Percentiles rank a stretch among this genome's conserved stretches.
Evolutionary conservation across 2,888 invertebrate genomes (phyloP).

Genomic region (Taenaris catops): DNA sequence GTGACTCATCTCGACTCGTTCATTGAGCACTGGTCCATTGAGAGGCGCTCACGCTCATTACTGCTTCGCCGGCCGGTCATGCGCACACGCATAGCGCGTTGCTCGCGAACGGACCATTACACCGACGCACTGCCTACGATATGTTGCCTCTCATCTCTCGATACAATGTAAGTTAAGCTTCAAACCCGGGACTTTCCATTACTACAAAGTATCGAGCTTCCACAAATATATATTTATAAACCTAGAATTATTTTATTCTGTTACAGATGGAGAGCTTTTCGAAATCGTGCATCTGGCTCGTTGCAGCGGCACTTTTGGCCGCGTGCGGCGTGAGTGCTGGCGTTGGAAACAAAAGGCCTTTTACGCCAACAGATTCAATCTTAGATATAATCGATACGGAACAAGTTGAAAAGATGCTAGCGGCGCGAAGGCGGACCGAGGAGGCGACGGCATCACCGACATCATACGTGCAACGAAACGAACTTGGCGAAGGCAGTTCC

Average conservation of each 20-base stretch:
- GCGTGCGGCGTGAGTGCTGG: conserved; percentile 59
- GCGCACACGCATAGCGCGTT: conserved; percentile 72
- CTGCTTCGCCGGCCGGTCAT: conserved; percentile 76
- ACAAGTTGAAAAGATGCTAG: conserved; percentile 78
- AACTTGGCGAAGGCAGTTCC: conserved; percentile 78
- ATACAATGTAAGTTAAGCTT: conserved; percentile 60
- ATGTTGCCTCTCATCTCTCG: conserved; percentile 60
- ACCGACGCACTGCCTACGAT: conserved; percentile 61
- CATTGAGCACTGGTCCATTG: conserved; percentile 63
- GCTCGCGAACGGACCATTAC: conserved; percentile 28
- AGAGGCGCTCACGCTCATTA: conserved; percentile 73
- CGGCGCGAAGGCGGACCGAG: conserved; percentile 66
- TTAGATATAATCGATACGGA: conserved; percentile 82
- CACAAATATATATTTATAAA: conserved; percentile 24
- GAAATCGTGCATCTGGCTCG: conserved; percentile 62
- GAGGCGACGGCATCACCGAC: conserved; percentile 61
- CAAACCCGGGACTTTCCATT: conserved; percentile 61
- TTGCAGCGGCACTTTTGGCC: conserved; percentile 56
- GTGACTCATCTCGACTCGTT: conserved; percentile 59
- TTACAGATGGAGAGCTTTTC: conserved; percentile 68
- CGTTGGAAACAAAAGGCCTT: conserved; percentile 56
- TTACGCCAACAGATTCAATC: conserved; percentile 76
- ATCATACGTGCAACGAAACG: conserved; percentile 74
- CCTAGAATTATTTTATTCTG: conserved; percentile 26
- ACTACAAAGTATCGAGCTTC: conserved; percentile 36